Percentiles rank a stretch among this genome's conserved stretches.
Evolutionary conservation across 1,140 invertebrate genomes (phyloP).

Genomic region (Tetraneura akinire): DNA sequence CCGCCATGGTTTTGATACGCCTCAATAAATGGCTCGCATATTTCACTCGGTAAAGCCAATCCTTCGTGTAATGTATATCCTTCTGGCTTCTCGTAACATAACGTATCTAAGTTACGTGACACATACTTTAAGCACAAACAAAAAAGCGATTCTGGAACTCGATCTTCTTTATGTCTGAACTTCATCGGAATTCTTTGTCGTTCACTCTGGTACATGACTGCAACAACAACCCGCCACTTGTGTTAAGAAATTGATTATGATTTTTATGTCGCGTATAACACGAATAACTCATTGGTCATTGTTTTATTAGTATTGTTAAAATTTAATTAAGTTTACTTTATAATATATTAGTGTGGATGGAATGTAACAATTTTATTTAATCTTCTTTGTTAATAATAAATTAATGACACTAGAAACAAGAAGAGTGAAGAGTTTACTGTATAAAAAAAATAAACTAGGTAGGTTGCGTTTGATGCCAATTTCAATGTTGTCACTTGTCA

Average conservation of each 20-base stretch:
- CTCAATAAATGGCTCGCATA: constrained; percentile 71
- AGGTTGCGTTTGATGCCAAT: neutral
- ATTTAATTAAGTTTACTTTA: too few relatives aligned
- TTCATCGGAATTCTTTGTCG: constrained; percentile 26
- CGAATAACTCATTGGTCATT: too few relatives aligned
- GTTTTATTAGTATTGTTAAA: too few relatives aligned
- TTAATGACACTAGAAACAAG: too few relatives aligned
- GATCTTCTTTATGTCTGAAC: constrained; percentile 42
- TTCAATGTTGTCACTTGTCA: neutral
- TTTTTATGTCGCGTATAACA: neutral
- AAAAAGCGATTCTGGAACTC: constrained; percentile 44
- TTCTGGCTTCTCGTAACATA: constrained; percentile 14
- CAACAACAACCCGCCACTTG: neutral
- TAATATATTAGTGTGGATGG: neutral
- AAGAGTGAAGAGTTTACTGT: neutral
- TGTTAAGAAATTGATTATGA: neutral
- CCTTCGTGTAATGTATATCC: constrained; percentile 57
- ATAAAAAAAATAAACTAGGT: neutral
- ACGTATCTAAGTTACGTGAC: neutral
- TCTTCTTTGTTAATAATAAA: too few relatives aligned
- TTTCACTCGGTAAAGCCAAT: constrained; percentile 68
- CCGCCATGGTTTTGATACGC: constrained; percentile 63
- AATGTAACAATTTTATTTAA: neutral
- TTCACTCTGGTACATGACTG: constrained; percentile 13
- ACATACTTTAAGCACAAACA: constrained; percentile 42